Evolutionary conservation across 2,888 invertebrate genomes (phyloP).

Genomic region (Diarsia dahlii): DNA sequence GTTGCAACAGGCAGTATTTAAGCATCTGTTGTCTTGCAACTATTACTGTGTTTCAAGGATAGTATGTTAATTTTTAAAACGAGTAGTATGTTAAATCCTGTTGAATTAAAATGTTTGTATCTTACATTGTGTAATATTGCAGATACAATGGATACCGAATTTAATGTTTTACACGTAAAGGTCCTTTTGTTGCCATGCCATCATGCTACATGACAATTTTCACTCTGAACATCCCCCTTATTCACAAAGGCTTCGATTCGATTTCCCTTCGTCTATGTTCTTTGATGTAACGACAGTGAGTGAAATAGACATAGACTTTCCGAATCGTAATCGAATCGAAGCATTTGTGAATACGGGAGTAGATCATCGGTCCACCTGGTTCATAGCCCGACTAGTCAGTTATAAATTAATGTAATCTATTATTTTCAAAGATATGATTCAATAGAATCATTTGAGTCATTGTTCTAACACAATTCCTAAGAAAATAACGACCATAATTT

Average conservation of each 20-base stretch:
- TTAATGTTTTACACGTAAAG: background rate
- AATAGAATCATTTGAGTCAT: background rate
- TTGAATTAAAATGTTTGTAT: background rate
- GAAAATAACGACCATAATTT: conserved; percentile 5
- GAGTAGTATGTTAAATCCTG: background rate
- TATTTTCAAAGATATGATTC: background rate
- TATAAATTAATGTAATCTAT: background rate
- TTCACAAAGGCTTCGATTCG: background rate
- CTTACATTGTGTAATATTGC: conserved; percentile 6
- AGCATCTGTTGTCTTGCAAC: conserved; percentile 38
- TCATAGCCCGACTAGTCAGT: background rate
- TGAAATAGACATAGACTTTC: background rate
- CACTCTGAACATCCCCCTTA: background rate
- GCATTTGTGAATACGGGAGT: background rate
- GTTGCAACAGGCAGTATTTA: conserved; percentile 1
- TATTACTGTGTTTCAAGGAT: conserved; percentile 51
- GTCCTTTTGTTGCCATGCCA: background rate
- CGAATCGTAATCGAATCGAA: background rate
- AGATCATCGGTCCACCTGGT: background rate
- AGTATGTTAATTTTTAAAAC: conserved; percentile 1
- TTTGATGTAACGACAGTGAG: background rate
- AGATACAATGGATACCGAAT: background rate
- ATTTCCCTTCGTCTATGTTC: background rate
- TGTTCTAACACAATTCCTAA: background rate
- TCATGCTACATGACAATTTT: background rate